Base-by-base conservation (phyloP, 2,888 invertebrate species). In the Pollenia amentaria region DNA sequence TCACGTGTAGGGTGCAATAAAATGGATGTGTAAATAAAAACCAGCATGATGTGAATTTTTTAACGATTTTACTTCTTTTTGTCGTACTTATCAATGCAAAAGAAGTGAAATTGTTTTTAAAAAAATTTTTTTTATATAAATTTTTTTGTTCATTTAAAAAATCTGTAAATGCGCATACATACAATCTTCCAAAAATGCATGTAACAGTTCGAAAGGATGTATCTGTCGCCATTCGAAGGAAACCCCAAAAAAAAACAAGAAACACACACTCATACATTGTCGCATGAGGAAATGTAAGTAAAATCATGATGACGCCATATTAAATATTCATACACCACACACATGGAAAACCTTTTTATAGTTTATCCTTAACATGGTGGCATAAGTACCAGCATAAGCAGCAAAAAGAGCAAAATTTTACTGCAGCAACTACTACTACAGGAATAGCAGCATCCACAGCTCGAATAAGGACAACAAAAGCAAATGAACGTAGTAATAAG, bases 291-390 rank as follows among this genome's bases (percentile, higher is more conserved):
- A 73, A 42, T 67, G 40, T 12, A 65, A 79, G 62, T 48, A 76
- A 77, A 69, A 67, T 21, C 67, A 72, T 77, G 57, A 65, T 69
- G 76, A 88, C 87, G 89, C 88, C 84, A 89, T 89, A 91, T 92
- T 92, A 91, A 92, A 92, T 90, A 92, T 93, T 92, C 92, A 93
- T 92, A 91, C 89, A 89, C 89, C 89, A 88, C 89, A 85, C 70
- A 83, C 76, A 87, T 79, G 86, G 87, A 89, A 86, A 73, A 70
- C 76, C 77, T 88, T 88, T 91, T 90, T 89, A 89, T 89, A 90
- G 90, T 77, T 78, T 91, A 90, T 90, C 90, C n/a, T 65, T 89
- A 88, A 69, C 70, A 79, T 84, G 75, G 69, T 70, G 79, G 60
- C 55, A 51, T 64, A 75, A 79, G 75, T 53, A 42, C 2, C 18